Percentiles rank a stretch among this genome's conserved stretches.
phyloP scores from a whole-genome alignment of 2,888 invertebrate genomes.

The Dioctria linearis region DNA sequence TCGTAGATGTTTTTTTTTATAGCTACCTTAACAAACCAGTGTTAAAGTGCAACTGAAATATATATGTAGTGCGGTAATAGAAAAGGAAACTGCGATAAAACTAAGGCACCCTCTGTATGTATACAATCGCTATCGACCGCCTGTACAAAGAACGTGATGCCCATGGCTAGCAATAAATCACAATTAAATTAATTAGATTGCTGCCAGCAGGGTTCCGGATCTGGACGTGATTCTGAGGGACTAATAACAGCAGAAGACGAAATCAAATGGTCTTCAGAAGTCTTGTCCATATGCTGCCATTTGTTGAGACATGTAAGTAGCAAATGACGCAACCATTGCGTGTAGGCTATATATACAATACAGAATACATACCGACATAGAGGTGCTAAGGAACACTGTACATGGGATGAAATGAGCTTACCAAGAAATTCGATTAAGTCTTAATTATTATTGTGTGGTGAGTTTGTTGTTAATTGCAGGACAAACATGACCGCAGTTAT shows the following conservation, averaged over 20 bases:
- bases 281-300: not conserved
- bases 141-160: constrained; percentile 21
- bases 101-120: not conserved
- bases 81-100: not conserved
- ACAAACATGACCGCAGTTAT: too few relatives aligned
- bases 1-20: not conserved
- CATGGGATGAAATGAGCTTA: not conserved
- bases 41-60: not conserved
- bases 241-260: not conserved
- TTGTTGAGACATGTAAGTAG: not conserved
- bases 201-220: constrained; percentile 22
- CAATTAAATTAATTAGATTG: constrained; percentile 45
- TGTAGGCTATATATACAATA: too few relatives aligned
- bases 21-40: not conserved
- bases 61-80: not conserved
- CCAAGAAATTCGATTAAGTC: not conserved
- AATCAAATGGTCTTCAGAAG: not conserved
- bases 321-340: not conserved
- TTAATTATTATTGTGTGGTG: not conserved
- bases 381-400: constrained; percentile 1
- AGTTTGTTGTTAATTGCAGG: not conserved
- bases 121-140: not conserved
- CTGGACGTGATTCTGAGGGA: constrained; percentile 20
- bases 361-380: not conserved
- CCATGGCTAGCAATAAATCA: constrained; percentile 1